Base-by-base conservation (phyloP, 2,888 invertebrate species). In the Villa cingulata region DNA sequence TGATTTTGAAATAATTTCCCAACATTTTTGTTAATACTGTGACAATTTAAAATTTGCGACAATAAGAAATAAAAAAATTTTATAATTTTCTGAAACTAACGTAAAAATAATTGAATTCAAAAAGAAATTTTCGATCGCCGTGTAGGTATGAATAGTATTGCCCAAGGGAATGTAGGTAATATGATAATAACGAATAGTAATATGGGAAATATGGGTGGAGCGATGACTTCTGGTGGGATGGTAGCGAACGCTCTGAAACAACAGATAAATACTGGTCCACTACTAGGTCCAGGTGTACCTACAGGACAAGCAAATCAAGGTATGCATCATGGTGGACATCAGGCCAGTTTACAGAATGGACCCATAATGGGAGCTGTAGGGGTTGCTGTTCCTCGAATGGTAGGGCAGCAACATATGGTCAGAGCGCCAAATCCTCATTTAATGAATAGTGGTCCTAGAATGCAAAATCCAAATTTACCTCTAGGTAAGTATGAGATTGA, bases 161-260 rank as follows among this genome's bases (percentile, higher is more conserved):
- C 67, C 2, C 60, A 66, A 59, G 75, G 77, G 41, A 77, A 76
- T 54, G 67, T 72, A 46, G 73, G 75, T 41, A 83, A 82, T 60
- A 83, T 87, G 81, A 84, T 86, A 58, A 84, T 87, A 74, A 85
- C 86, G 20, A 86, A 84, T 61, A 82, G 79, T 61, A 79, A 74
- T 60, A 78, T 80, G 74, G 76, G 76, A 54, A 77, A 77, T 51
- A 78, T 81, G 60, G 74, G 76, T 53, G 72, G 73, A 40, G 58
- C 61, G n/a, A 83, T 84, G 76, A 80, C 81, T 56, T 81, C 80
- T 45, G 81, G 83, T 45, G 81, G 83, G 44, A 72, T 80, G 58
- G 80, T 86, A 42, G 54, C 58, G 2, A 86, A 84, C 66, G 81
- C 80, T 59, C 75, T 83, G 50, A 85, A 83, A 65, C 86, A 85